Evolutionary conservation across 2,113 vertebrate species (phyloP), one percentile per base, ranked within the genome.

Genomic region (Archilochus colubris): DNA sequence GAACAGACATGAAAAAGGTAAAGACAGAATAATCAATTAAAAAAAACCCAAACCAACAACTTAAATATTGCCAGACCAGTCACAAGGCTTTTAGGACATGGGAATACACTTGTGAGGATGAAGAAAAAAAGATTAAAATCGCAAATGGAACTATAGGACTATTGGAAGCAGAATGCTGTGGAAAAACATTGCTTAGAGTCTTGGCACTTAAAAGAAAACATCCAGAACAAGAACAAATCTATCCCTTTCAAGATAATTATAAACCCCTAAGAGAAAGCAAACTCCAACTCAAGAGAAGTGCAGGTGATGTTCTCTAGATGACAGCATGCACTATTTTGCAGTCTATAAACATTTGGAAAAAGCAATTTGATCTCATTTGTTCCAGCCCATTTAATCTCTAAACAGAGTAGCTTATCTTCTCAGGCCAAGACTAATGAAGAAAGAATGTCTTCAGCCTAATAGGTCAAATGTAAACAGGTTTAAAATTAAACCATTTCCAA

Each of bases 321-420:
- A 81, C 50, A 87, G 31, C 14, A 59, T 38, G 15, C 30, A 11
- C 40, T 40, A 40, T 44, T 62, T 57, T 84, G 44, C 21, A 89
- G 46, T 19, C 54, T 57, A 55, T 33, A 80, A 94, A 68, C 21
- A 44, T 67, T 59, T 61, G 54, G 73, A 22, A 87, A 93, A 84
- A 92, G 21, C 22, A 76, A 17, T 80, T 76, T 66, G 63, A 43
- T 69, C 46, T 66, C 58, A 79, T 73, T 95, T 73, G 50, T 94
- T 83, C 20, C 78, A 82, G 69, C 28, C 85, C 7, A 66, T 95
- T 93, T 93, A 73, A 73, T 80, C 46, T 88, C 74, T 79, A 82
- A 89, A 89, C 27, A 82, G 36, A 82, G 58, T n/a, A 87, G 8
- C 40, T 94, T 91, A 82, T 82, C 79, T 94, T 95, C 91, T 93